Base-by-base conservation (phyloP, 2,888 invertebrate genomes). In the Synanthedon andrenaeformis region DNA sequence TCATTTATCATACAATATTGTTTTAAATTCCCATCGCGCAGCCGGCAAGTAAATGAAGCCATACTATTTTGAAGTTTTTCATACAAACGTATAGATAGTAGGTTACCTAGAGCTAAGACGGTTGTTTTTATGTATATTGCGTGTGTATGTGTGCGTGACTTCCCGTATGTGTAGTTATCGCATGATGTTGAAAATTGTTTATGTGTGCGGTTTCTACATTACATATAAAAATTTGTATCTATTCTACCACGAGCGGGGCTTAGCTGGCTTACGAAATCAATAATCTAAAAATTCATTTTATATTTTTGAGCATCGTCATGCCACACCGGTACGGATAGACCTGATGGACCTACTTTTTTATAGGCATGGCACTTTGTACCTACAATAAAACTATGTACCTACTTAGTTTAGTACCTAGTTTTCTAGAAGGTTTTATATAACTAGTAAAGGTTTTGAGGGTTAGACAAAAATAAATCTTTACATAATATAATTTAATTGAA, bases 21-120 rank as follows among this genome's bases (percentile, higher is more conserved):
- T 66, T 72, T 69, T 67, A 79, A 64, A 72, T 72, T 83, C 71
- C 72, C 68, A 60, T 79, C 72, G 62, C 68, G 64, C 59, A 57
- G 56, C 62, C 62, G 65, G 72, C 69, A 76, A 74, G 71, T 72
- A 71, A 79, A 69, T 67, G 82, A 81, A 79, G 80, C 79, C 82
- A 64, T 85, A 83, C 79, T 79, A 83, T 85, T 87, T 85, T 84
- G 79, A 84, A 85, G 82, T 84, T 84, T 86, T 84, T 81, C 77
- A 74, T 78, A 77, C 79, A 76, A 58, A 76, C 66, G 66, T 79
- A 74, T 72, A 72, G 74, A 73, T 75, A 75, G 70, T 70, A 70
- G 76, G 53, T 55, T 58, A 57, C 53, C 54, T 57, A 56, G 54
- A 79, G 72, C 73, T 72, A 51, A 73, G 79, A 76, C 79, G 79